A percentile compares a stretch with the other conserved stretches of the same genome.
These are phyloP conservation scores for Brachymystax lenok DNA, from an alignment of 2,797 vertebrate genomes.

Conservation along the genomic window DNA sequence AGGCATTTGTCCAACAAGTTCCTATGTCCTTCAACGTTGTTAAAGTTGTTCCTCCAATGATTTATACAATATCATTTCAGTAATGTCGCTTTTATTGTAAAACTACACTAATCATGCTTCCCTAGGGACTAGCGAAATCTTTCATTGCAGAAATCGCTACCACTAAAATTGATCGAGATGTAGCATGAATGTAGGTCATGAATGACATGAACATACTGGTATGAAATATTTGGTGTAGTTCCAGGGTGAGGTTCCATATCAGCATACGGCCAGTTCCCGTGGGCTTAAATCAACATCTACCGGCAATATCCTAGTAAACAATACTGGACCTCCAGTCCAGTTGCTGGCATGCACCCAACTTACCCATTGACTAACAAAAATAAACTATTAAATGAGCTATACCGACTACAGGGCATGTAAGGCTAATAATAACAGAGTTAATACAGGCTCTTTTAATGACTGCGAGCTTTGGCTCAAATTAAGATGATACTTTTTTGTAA, in stretches of 20 bases:
- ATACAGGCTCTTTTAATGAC: too few species aligned
- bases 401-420: neutral
- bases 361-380: slow-evolving; percentile 46
- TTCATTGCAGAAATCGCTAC: neutral
- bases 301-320: slow-evolving; percentile 45
- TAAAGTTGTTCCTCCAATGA: neutral
- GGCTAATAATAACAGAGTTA: neutral
- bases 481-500: too few species aligned
- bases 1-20: neutral
- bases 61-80: neutral
- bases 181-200: slow-evolving; percentile 18
- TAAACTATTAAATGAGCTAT: neutral
- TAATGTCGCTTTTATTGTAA: neutral
- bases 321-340: slow-evolving; percentile 46
- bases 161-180: slow-evolving; percentile 8
- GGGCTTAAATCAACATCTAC: slow-evolving; percentile 43
- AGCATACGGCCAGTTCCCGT: slow-evolving; percentile 46
- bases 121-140: neutral
- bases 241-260: slow-evolving; percentile 11
- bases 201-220: slow-evolving; percentile 34
- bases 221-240: neutral
- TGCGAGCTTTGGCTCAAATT: too few species aligned
- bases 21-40: neutral
- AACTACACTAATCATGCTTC: neutral
- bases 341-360: slow-evolving; percentile 44